phyloP scores from a whole-genome alignment of 2,113 vertebrate genomes.

The Agapornis roseicollis region DNA sequence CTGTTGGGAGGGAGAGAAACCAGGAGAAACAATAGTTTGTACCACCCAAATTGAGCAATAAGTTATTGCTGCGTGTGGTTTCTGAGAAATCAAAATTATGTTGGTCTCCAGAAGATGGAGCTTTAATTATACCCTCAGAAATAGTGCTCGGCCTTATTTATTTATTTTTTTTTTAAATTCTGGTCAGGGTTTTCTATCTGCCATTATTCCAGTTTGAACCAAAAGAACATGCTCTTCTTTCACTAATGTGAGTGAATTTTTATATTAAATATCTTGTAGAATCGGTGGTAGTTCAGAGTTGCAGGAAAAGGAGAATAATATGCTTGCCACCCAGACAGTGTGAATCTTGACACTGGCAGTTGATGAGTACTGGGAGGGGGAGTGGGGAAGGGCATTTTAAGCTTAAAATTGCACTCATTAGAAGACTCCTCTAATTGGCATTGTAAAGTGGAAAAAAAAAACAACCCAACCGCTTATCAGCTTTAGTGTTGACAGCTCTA shows the following conservation, averaged over 20 bases:
- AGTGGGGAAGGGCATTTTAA: neutral
- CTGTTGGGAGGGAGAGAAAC: neutral
- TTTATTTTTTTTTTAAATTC: neutral
- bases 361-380: neutral
- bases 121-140: neutral
- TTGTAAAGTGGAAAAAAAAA: neutral
- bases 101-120: neutral
- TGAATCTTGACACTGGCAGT: neutral
- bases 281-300: neutral
- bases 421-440: neutral
- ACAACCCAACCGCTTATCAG: fast-evolving
- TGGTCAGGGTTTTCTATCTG: neutral
- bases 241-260: fast-evolving
- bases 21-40: neutral
- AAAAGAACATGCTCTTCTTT: neutral
- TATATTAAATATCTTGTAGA: neutral
- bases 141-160: neutral
- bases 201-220: neutral
- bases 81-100: neutral
- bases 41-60: neutral
- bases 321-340: neutral
- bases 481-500: neutral
- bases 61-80: neutral
- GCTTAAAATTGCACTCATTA: neutral
- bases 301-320: neutral